A percentile compares a stretch with the other conserved stretches of the same genome.
Evolutionary conservation across 2,113 vertebrate genomes (phyloP).

Genomic region (Caranx ignobilis): DNA sequence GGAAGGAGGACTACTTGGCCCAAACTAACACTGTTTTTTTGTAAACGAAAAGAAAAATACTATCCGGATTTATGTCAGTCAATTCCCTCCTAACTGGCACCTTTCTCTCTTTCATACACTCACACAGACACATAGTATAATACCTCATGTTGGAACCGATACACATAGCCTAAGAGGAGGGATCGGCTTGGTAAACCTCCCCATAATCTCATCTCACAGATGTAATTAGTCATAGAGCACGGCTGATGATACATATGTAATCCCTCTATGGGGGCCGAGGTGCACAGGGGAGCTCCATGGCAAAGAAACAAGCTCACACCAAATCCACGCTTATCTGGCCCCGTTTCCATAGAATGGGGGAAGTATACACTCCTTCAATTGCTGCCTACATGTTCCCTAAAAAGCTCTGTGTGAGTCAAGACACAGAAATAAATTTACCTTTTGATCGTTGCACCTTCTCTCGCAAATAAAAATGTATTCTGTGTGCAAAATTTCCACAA

Average conservation of each 20-base stretch:
- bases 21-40: constrained; percentile 24
- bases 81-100: constrained; percentile 62
- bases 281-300: constrained; percentile 71
- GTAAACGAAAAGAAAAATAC: constrained; percentile 40
- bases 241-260: constrained; percentile 85
- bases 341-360: constrained; percentile 55
- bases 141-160: constrained; percentile 76
- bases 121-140: constrained; percentile 69
- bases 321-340: constrained; percentile 75
- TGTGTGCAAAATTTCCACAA: constrained; percentile 35
- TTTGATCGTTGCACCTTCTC: constrained; percentile 57
- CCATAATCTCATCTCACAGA: constrained; percentile 86
- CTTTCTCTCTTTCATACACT: constrained; percentile 55
- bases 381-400: constrained; percentile 72
- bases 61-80: constrained; percentile 64
- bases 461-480: constrained; percentile 27
- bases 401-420: constrained; percentile 72
- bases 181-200: constrained; percentile 81
- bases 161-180: constrained; percentile 80
- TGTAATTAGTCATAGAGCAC: constrained; percentile 86
- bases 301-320: constrained; percentile 72
- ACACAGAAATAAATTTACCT: constrained; percentile 60
- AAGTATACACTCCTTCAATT: constrained; percentile 33
- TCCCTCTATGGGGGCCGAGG: constrained; percentile 80
- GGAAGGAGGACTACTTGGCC: constrained; percentile 34